These are phyloP conservation scores for Papilio gigon DNA, from an alignment of 2,888 invertebrate genomes.

Conservation along the genomic window DNA sequence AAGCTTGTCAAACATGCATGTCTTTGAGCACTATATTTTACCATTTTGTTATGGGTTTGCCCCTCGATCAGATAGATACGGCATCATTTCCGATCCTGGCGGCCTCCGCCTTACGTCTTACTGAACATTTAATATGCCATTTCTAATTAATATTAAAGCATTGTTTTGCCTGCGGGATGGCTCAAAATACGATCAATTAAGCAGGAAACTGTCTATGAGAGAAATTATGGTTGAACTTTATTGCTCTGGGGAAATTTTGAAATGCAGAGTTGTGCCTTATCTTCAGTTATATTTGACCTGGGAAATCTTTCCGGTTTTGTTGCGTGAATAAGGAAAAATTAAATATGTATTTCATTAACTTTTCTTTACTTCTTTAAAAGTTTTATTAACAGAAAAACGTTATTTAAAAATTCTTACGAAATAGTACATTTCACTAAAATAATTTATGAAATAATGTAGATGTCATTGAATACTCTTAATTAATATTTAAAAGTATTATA, in stretches of 20 bases:
- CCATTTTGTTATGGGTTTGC: too few relatives aligned
- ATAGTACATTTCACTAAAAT: too few relatives aligned
- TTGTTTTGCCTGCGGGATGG: slow-evolving; percentile 49
- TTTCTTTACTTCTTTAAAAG: not conserved
- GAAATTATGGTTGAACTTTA: slow-evolving; percentile 44
- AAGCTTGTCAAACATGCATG: too few relatives aligned
- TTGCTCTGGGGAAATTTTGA: slow-evolving; percentile 49
- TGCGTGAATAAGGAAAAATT: slow-evolving; percentile 1
- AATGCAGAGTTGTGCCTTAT: slow-evolving; percentile 28
- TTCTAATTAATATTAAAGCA: slow-evolving; percentile 17
- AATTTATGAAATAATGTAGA: too few relatives aligned
- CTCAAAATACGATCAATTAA: slow-evolving; percentile 65
- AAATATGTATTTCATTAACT: not conserved
- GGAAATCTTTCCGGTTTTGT: slow-evolving; percentile 18
- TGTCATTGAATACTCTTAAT: too few relatives aligned
- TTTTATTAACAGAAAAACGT: not conserved
- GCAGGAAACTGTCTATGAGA: slow-evolving; percentile 50
- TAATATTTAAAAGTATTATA: too few relatives aligned
- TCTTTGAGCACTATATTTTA: too few relatives aligned
- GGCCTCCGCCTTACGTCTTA: too few relatives aligned
- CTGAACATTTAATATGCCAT: not conserved
- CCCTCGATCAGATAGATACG: too few relatives aligned
- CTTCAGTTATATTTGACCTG: slow-evolving; percentile 19
- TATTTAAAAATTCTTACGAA: too few relatives aligned
- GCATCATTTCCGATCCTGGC: too few relatives aligned